phyloP scores from a whole-genome alignment of 2,113 vertebrate species.

The Seriola dumerili region DNA sequence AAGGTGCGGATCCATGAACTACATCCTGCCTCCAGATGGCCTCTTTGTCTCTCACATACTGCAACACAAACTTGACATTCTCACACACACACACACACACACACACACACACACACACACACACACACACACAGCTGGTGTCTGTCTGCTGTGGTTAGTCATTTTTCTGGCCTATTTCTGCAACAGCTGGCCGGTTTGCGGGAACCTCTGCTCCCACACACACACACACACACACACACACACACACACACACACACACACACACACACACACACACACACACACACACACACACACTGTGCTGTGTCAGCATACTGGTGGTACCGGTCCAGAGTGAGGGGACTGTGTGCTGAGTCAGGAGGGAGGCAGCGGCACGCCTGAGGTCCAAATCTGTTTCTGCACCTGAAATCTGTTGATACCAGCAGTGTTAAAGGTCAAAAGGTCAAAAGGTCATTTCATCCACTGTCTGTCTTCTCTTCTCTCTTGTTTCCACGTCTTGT shows the following conservation, averaged over 20 bases:
- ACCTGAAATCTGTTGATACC: constrained; percentile 5
- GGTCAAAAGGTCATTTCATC: constrained; percentile 2
- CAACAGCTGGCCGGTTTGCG: constrained; percentile 50
- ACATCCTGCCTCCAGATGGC: too few species aligned
- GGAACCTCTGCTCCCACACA: constrained; percentile 19
- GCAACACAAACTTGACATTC: background rate
- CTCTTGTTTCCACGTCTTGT: background rate
- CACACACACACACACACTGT: constrained; percentile 8
- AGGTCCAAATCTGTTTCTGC: constrained; percentile 22
- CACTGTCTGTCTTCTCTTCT: background rate
- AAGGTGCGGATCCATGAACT: too few species aligned
- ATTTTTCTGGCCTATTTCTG: constrained; percentile 56
- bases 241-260: constrained; percentile 4
- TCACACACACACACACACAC: too few species aligned
- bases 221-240: constrained; percentile 15
- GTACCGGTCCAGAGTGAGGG: constrained; percentile 37
- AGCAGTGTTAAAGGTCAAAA: constrained; percentile 15
- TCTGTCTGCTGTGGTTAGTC: constrained; percentile 42
- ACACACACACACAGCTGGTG: constrained; percentile 47
- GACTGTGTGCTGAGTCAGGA: constrained; percentile 49
- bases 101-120: background rate
- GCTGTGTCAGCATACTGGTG: constrained; percentile 63
- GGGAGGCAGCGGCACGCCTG: background rate
- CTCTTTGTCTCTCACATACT: too few species aligned
- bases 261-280: constrained; percentile 15